Evolutionary conservation across 2,888 invertebrate species (phyloP), one percentile per base, ranked within the genome.

Genomic region (Xestobium rufovillosum): DNA sequence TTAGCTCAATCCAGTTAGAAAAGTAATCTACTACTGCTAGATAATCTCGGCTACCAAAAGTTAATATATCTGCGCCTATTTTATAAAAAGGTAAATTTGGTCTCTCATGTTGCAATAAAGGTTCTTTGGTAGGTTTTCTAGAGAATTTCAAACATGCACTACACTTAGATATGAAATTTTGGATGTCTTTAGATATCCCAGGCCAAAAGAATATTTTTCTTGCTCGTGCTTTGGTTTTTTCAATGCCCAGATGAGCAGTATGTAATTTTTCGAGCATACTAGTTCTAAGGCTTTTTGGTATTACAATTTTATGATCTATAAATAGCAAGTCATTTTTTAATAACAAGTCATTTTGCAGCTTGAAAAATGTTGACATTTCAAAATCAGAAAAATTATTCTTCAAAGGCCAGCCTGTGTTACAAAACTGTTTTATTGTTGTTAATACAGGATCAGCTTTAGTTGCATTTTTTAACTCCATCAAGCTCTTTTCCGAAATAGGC

Each of bases 1-100:
- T 31, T 11, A 48, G 23, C 28, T 51, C 48, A 17, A 51, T 13
- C 51, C 50, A 55, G 31, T 50, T 53, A 3, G 42, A 38, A 31
- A 46, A 42, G 39, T 48, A 51, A 38, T 56, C 53, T 9, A 47
- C 34, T 8, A 53, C 38, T 11, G 52, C 28, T 25, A 52, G 39
- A 37, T 48, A 49, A 23, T 41, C 35, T 4, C 14, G 36, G 1
- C 26, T 37, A 9, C 34, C 17, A 16, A 34, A 19, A 26, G 34
- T 45, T 14, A 44, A 43, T 15, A 45, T 34, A 28, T 47, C 43
- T 3, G 38, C 31, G 2, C 39, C 42, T 9, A 45, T 35, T 41
- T 48, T 47, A 36, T 45, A 32, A 39, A 41, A 47, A 13, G 42
- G 43, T 8, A 36, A 19, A 11, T 34, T 26, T 13, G 36, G n/a